Evolutionary conservation across 2,888 invertebrate genomes (phyloP).

Genomic region (Fissipunctia ypsillon): DNA sequence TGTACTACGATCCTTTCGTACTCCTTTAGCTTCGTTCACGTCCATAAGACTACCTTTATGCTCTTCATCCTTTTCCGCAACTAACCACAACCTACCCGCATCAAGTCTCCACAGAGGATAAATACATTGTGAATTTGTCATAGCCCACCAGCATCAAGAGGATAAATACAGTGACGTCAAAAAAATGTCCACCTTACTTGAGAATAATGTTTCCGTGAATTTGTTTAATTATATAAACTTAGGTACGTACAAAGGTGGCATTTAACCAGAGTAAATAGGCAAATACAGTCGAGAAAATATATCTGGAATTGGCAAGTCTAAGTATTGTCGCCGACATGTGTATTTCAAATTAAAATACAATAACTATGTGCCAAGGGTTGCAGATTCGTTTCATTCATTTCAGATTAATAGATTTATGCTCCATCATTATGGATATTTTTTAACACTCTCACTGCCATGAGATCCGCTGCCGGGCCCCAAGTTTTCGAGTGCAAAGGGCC

Average conservation of each 20-base stretch:
- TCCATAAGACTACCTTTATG: background rate
- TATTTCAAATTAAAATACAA: background rate
- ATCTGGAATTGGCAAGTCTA: conserved; percentile 14
- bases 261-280: conserved; percentile 23
- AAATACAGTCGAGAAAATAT: conserved; percentile 5
- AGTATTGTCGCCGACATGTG: background rate
- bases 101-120: conserved; percentile 3
- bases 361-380: background rate
- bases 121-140: conserved; percentile 4
- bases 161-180: conserved; percentile 32
- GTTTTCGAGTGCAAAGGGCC: no score
- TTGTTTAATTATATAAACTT: conserved; percentile 16
- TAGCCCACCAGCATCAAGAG: background rate
- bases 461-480: no score
- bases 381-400: background rate
- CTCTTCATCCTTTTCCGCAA: conserved; percentile 19
- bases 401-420: background rate
- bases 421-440: background rate
- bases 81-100: conserved; percentile 4
- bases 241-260: conserved; percentile 3
- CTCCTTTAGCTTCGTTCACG: background rate
- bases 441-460: no score
- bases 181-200: background rate
- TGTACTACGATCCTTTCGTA: background rate
- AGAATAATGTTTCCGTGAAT: conserved; percentile 38